Base-by-base conservation (phyloP, 37 sponge, comb jelly and placozoan species). In the Dysidea cf. avara region DNA sequence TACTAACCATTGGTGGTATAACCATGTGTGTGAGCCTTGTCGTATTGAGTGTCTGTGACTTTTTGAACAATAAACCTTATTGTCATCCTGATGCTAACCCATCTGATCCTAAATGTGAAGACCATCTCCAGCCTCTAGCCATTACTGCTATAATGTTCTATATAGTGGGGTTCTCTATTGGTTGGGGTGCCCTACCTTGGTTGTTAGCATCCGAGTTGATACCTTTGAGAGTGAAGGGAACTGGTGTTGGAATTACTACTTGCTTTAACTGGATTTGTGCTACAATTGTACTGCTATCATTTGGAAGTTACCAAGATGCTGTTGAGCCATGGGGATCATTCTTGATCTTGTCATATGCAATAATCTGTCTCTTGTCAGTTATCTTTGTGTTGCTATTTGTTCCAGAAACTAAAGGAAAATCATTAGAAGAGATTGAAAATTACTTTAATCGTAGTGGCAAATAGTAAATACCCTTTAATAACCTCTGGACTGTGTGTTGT, bases 171-270 rank as follows among this genome's bases (percentile, higher is more conserved):
- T 94, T 94, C 61, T 90, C 94, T 16, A 58, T 94, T 6, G 94
- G 83, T 2, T 84, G 81, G 83, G 94, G 94, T 13, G 86, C 91
- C 39, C 77, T 94, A 17, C 91, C 94, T 16, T 94, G 91, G 91
- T 31, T 85, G 1, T 53, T 86, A 43, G 81, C 86, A 69, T 75
- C 90, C 3, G 94, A 94, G 53, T 77, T 94, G 40, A 46, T 94
- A 17, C 92, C 94, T 9, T 48, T 68, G 39, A 43, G 73, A n/a
- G 92, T 89, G 0, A 66, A 87, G 20, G 71, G 68, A 20, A 26
- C 76, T 29, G 71, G 74, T 7, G 74, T 56, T n/a, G 72, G 91
- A 35, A 69, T 94, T 12, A 71, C 75, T 31, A 77, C 91, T 4
- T 40, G 72, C 18, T 47, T 82, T 40, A 89, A 86, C 65, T 94